Evolutionary conservation across 2,888 invertebrate genomes (phyloP), one percentile per base, ranked within the genome.

Genomic region (Drosophila eohydei): DNA sequence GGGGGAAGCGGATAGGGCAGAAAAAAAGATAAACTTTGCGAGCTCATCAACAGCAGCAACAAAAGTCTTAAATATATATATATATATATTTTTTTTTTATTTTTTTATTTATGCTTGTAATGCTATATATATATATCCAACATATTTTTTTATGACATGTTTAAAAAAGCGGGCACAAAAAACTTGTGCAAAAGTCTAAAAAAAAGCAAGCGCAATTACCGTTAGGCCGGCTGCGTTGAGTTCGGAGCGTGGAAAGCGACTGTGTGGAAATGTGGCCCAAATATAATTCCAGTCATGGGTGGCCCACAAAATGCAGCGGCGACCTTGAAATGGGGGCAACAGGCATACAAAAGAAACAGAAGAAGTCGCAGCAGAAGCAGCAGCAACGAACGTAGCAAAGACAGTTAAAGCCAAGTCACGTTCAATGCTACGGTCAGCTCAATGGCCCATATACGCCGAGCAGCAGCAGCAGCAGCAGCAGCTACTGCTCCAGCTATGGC

Each of bases 321-420:
- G 76, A 79, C 76, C 76, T 76, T 76, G 76, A 79, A 74, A 69
- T 58, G 74, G 63, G 79, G 69, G 58, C 74, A 78, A 32, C 46
- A 54, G 46, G 28, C 44, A 21, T 38, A 34, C 21, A 46, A 38
- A 36, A 34, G 14, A 1, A 12, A 32, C 16, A 32, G 7, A 5
- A 46, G 14, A 12, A 14, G n/a, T 9, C 3, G 48, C 8, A 46
- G 26, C 16, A 21, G n/a, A 36, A 43, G 40, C 6, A 16, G 32
- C 11, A 34, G 21, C 50, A 28, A 41, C 21, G 26, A 54, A 11
- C 38, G 14, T 4, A 38, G 36, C 36, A 4, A 32, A 50, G 34
- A 50, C 52, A 16, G 70, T 80, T 83, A 68, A 63, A 74, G 88
- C 79, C 83, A 60, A 88, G 83, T 88, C 83, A 83, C 86, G 83